phyloP scores from a whole-genome alignment of 2,113 vertebrate species.

The Neodon shergylaensis region DNA sequence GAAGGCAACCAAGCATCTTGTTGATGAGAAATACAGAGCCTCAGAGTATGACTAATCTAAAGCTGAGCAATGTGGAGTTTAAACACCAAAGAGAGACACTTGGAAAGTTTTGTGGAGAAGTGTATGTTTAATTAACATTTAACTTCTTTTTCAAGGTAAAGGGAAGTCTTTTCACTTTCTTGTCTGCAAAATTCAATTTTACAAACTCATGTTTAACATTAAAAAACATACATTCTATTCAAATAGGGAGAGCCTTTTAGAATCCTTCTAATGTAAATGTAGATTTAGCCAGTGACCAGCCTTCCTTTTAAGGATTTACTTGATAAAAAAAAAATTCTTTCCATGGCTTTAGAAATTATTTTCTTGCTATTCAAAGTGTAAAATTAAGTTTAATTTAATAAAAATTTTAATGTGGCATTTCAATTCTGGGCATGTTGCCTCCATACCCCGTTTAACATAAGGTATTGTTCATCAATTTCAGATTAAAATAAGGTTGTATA shows the following conservation, averaged over 20 bases:
- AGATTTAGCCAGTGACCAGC: not conserved
- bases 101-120: not conserved
- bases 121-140: constrained; percentile 18
- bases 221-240: not conserved
- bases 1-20: constrained; percentile 36
- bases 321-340: not conserved
- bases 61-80: not conserved
- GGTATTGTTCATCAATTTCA: not conserved
- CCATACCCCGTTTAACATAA: not conserved
- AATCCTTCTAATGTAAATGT: not conserved
- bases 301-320: not conserved
- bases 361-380: not conserved
- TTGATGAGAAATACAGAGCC: not conserved
- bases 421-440: not conserved
- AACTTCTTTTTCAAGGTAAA: constrained; percentile 22
- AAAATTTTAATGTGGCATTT: not conserved
- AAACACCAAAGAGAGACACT: not conserved
- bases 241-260: not conserved
- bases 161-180: not conserved
- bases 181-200: not conserved
- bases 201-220: not conserved
- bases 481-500: not conserved
- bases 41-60: not conserved
- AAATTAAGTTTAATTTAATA: not conserved
- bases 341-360: not conserved